Percentiles rank a stretch among this genome's conserved stretches.
Conservation (phyloP, 2,888 invertebrate genomes). For the Drosophila monieri region DNA sequence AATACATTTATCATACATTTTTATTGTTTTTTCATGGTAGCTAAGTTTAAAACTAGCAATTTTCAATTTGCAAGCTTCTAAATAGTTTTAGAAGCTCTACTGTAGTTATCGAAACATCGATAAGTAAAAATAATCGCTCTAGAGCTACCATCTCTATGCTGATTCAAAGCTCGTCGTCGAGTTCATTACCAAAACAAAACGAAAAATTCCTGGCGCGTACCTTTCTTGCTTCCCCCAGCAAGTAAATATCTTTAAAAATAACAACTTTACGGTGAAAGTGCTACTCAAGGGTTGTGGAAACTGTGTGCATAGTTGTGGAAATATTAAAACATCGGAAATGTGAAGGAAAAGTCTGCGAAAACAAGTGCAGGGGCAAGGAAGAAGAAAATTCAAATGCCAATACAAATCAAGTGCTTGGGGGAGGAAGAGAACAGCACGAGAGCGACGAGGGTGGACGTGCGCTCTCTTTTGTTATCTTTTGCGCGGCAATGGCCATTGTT, state of each 20-base stretch:
- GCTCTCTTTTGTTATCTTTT: constrained; percentile 54
- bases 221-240: constrained; percentile 52
- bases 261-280: not conserved
- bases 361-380: constrained; percentile 53
- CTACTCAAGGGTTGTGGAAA: not conserved
- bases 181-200: constrained; percentile 49
- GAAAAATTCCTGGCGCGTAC: constrained; percentile 60
- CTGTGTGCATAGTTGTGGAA: not conserved
- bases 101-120: not conserved
- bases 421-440: constrained; percentile 26
- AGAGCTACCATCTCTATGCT: not conserved
- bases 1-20: too few species aligned
- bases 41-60: too few species aligned
- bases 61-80: too few species aligned
- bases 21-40: too few species aligned
- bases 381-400: constrained; percentile 55
- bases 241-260: constrained; percentile 49
- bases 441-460: constrained; percentile 25
- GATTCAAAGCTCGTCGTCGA: constrained; percentile 7
- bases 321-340: constrained; percentile 9
- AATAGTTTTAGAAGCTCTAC: not conserved
- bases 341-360: constrained; percentile 18
- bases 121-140: not conserved
- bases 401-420: constrained; percentile 54
- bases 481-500: constrained; percentile 65